Percentiles rank a stretch among this genome's conserved stretches.
Conservation (phyloP, 2,113 vertebrate species). For the Chaetops frenatus region DNA sequence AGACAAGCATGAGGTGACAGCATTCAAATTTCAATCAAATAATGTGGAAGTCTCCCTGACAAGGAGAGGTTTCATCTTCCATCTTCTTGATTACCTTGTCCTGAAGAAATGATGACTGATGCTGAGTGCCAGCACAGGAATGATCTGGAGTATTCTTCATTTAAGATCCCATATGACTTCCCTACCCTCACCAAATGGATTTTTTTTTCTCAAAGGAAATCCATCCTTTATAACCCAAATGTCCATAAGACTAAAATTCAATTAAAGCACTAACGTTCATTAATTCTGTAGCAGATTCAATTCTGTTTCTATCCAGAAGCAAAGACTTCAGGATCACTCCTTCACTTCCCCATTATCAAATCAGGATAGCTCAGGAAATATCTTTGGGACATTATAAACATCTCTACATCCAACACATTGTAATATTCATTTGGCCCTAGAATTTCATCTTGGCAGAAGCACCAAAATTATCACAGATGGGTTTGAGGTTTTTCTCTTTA, state of each 20-base stretch:
- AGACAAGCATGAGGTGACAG: not conserved
- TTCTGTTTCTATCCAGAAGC: not conserved
- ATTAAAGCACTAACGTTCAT: not conserved
- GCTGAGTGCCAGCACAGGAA: not conserved
- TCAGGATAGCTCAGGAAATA: not conserved
- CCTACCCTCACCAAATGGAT: not conserved
- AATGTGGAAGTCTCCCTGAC: not conserved
- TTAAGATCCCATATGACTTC: not conserved
- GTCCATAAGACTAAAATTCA: not conserved
- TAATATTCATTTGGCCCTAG: not conserved
- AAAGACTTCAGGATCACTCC: not conserved
- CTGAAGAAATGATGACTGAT: not conserved
- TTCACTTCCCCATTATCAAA: not conserved
- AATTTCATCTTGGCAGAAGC: not conserved
- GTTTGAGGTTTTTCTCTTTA: not conserved
- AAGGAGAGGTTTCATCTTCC: not conserved
- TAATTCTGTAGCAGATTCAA: not conserved
- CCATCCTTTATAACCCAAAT: not conserved
- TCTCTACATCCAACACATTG: not conserved
- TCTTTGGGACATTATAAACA: not conserved
- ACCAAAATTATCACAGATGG: not conserved
- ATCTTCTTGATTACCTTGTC: conserved; percentile 6
- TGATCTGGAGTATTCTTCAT: not conserved
- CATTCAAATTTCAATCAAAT: conserved; percentile 12
- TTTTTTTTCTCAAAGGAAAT: not conserved